Base-by-base conservation (phyloP, 2,797 vertebrate species). In the Oreonectes daqikongensis region DNA sequence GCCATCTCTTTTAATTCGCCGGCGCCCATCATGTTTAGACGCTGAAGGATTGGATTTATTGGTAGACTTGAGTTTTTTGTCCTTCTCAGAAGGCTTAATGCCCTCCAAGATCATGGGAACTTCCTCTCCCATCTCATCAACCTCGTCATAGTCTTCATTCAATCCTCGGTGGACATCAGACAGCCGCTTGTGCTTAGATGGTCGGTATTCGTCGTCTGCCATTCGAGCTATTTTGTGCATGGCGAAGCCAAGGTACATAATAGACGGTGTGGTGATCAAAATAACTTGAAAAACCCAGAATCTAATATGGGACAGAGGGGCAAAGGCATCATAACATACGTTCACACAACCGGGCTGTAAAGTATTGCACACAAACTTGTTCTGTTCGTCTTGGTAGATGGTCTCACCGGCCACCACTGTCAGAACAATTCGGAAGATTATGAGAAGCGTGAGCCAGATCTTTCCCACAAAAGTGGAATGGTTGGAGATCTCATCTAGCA, bases 361-460 rank as follows among this genome's bases (percentile, higher is more conserved):
- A 0, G 95, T 96, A 91, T 97, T 97, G 82, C 96, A 97, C 1
- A 94, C 86, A 0, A 97, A 97, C 73, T 95, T 95, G 82, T 94
- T 95, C 91, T 97, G 96, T 44, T 97, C 95, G 52, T 97, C 95
- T 0, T 95, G 93, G 90, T 97, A 97, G 90, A 97, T 97, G 75
- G 94, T 94, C 76, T 97, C 96, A 0, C 95, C 96, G 0, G 95
- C 96, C 5, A 96, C 95, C 0, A 91, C 95, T 0, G 95, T 97
- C 86, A 97, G 89, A 74, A 97, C 95, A 0, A 97, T 96, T 81
- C 95, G 94, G 89, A 97, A 97, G 59, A 97, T 81, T 10, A 97
- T 94, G 74, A 97, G 93, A 66, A 95, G 85, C 0, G 94, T 95
- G 77, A 97, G 90, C 95, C 96, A 97, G 82, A 97, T 88, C 90